phyloP scores from a whole-genome alignment of 2,888 invertebrate species.

The Hymenopus coronatus region DNA sequence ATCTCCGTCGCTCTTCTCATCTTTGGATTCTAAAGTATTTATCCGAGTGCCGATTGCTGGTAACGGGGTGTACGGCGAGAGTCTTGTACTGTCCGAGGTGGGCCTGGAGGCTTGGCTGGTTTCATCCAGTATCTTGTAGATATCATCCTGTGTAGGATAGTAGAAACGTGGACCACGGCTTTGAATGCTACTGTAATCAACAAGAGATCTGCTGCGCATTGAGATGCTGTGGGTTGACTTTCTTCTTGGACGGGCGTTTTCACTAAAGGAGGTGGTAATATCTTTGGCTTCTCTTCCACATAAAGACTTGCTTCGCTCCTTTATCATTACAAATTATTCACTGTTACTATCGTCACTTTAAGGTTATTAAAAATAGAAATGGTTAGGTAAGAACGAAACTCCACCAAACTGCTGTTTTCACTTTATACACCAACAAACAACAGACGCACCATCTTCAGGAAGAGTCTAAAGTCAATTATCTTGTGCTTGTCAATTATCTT shows the following conservation, averaged over 20 bases:
- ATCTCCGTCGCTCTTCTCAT: neutral
- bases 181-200: neutral
- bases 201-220: neutral
- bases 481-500: too few species aligned
- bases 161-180: neutral
- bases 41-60: constrained; percentile 4
- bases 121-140: neutral
- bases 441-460: too few species aligned
- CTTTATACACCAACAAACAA: neutral
- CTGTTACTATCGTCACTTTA: neutral
- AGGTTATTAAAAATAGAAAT: neutral
- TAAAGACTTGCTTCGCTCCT: neutral
- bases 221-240: neutral
- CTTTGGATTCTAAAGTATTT: neutral
- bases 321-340: neutral
- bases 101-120: neutral
- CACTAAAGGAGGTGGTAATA: neutral
- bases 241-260: neutral
- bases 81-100: neutral
- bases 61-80: constrained; percentile 13
- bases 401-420: too few species aligned
- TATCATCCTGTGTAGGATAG: constrained; percentile 1
- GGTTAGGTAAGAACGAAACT: too few species aligned
- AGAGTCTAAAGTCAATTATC: too few species aligned
- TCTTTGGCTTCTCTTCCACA: neutral